Evolutionary conservation across 2,113 vertebrate species (phyloP), one percentile per base, ranked within the genome.

Genomic region (Bettongia penicillata): DNA sequence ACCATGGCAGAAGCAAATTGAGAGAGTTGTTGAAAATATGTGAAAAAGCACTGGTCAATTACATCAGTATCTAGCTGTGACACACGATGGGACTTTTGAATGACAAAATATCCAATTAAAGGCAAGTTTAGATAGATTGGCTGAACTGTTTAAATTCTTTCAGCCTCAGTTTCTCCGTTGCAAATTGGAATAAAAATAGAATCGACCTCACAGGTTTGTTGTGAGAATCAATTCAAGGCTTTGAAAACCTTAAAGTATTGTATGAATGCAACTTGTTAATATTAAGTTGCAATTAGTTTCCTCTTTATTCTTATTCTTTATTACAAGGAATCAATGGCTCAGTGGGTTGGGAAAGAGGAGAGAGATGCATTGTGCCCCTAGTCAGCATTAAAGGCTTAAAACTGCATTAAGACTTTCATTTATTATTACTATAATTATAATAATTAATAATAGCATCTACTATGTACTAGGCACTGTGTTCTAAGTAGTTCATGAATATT

Each of bases 401-500:
- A 68, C 12, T 68, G 31, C 12, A 84, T 37, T 84, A 68, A n/a
- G 19, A 84, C 37, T 22, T 26, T 57, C 53, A 23, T 50, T 10
- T 92, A 37, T 68, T 47, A 37, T 96, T 92, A 51, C 53, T 3
- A 57, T n/a, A 51, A 55, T 9, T n/a, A 50, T 43, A 24, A 14
- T 84, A 24, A 8, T 84, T 91, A 53, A 37, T 61, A 53, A 8
- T 92, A 91, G 3, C 26, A 53, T 9, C 77, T 22, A 26, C 3
- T 61, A 68, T 43, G 91, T 23, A 48, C n/a, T 11, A 92, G 19
- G 0, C 1, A 89, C 1, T 24, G 51, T 0, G 19, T 31, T 53
- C 47, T 91, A 94, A 95, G 10, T 52, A 47, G 3, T 23, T n/a
- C 89, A 94, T 51, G 37, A 89, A 95, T 93, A 95, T 11, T 43